These are phyloP conservation scores for Corticium candelabrum DNA, from an alignment of 37 sponge, comb jelly and placozoan genomes.

Conservation along the genomic window DNA sequence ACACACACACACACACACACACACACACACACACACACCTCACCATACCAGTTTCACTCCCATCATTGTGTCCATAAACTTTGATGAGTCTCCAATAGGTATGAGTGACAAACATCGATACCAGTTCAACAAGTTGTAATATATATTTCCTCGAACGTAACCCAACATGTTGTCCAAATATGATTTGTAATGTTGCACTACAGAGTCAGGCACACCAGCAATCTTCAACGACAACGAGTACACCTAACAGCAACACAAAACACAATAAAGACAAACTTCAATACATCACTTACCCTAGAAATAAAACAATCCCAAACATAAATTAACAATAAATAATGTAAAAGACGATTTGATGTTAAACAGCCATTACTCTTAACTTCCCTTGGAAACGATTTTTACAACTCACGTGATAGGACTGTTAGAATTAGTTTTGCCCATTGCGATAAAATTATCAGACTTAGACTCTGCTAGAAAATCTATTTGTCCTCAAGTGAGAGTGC, in stretches of 20 bases:
- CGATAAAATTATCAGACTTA: no score
- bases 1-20: neutral
- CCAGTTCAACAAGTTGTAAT: conserved; percentile 86
- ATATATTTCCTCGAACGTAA: conserved; percentile 70
- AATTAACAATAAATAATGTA: no score
- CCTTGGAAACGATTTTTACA: no score
- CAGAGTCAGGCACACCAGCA: conserved; percentile 46
- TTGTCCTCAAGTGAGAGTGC: no score
- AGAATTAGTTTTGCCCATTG: no score
- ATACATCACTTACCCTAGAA: neutral
- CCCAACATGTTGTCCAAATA: conserved; percentile 76
- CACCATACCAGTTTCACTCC: conserved; percentile 75
- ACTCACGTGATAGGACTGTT: no score
- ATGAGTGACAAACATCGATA: conserved; percentile 62
- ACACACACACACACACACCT: no score
- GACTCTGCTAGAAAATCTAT: no score
- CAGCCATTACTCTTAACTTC: no score
- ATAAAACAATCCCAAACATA: neutral
- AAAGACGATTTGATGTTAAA: no score
- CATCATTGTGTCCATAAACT: conserved; percentile 93
- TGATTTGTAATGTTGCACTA: conserved; percentile 36
- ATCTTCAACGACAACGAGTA: conserved; percentile 52
- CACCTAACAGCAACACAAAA: conserved; percentile 22
- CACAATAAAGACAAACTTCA: neutral
- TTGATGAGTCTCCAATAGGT: conserved; percentile 61